Evolutionary conservation across 2,888 invertebrate species (phyloP), one percentile per base, ranked within the genome.

Genomic region (Cyaniris semiargus): DNA sequence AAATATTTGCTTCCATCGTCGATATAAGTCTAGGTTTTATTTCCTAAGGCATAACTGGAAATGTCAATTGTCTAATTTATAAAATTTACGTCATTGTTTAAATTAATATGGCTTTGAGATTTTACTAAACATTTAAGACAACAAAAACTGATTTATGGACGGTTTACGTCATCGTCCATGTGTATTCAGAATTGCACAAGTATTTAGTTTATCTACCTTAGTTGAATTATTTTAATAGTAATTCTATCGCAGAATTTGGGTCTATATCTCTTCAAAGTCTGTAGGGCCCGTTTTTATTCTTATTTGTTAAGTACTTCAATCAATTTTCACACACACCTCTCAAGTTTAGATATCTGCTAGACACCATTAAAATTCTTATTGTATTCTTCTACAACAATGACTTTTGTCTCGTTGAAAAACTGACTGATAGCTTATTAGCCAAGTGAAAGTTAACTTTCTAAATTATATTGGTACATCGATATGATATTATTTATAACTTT

Each of bases 371-470:
- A 27, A 31, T 66, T 66, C 66, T 66, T 66, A 66, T 66, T 66
- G 66, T 66, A 23, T 60, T 60, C 27, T 66, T 27, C 27, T 15
- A 66, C 15, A 27, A 66, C 66, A 66, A 66, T 66, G 66, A 27
- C 15, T 66, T 27, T 27, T 66, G 66, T 66, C 27, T 27, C 66
- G 27, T 27, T 18, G 66, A 66, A 66, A 66, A 66, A 66, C 66
- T 66, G 27, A 66, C 66, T 66, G 66, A 66, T 66, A 27, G 66
- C 66, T 66, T 66, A 66, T 27, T 66, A 66, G 58, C 21, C 15
- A 15, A 66, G 66, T 66, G 66, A 66, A 66, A 66, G 66, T 31
- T 66, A 66, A 66, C 66, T 66, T 66, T 66, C 66, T 66, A 66
- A 27, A 27, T 23, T 23, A 23, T 60, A 21, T 60, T 60, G 8